Conservation (phyloP, 2,797 vertebrate species). For the Acanthiza pusilla region DNA sequence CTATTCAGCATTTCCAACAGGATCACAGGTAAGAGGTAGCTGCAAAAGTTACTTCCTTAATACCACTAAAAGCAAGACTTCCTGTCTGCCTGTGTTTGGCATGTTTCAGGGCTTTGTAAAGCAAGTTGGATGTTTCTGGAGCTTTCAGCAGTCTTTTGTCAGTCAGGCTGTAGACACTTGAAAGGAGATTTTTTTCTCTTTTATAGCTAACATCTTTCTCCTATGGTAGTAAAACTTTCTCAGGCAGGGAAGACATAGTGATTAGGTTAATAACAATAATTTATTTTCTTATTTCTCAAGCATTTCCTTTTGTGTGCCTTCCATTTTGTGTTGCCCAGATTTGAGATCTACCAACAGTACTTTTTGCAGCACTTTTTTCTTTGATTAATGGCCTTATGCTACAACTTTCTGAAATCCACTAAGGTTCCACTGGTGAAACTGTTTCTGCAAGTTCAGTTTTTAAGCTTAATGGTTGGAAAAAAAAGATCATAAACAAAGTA, state of each 20-base stretch:
- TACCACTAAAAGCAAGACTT: not conserved
- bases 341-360: not conserved
- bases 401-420: not conserved
- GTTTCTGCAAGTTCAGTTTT: not conserved
- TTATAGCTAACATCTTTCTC: not conserved
- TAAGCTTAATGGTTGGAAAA: not conserved
- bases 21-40: constrained; percentile 85
- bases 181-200: not conserved
- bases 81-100: not conserved
- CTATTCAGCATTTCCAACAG: constrained; percentile 98
- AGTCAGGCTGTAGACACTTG: not conserved
- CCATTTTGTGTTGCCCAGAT: not conserved
- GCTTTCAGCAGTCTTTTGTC: not conserved
- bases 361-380: not conserved
- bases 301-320: not conserved
- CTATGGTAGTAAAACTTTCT: not conserved
- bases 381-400: not conserved
- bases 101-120: not conserved
- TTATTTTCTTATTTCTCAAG: not conserved
- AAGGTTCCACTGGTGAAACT: not conserved
- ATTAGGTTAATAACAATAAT: not conserved
- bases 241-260: not conserved
- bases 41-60: not conserved
- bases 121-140: not conserved
- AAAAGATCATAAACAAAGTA: not conserved